Percentiles rank a stretch among this genome's conserved stretches.
These are phyloP conservation scores for Neoscelio sp. DNA, from an alignment of 2,888 invertebrate species.

Conservation along the genomic window DNA sequence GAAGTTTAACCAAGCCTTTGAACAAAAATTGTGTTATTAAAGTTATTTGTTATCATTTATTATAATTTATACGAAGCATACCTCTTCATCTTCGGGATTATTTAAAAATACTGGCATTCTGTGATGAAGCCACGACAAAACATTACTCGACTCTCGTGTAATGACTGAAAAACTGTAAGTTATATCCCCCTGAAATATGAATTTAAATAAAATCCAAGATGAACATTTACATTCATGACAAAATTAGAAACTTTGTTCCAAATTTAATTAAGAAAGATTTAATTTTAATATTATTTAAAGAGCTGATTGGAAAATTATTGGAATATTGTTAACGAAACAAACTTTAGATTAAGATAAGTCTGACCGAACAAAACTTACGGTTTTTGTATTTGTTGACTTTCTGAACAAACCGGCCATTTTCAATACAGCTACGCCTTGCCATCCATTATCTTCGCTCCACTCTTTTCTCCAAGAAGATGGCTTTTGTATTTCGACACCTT, in stretches of 20 bases:
- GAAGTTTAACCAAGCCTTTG: slow-evolving; percentile 88
- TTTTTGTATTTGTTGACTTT: slow-evolving; percentile 84
- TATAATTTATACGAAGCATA: no score
- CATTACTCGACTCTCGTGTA: slow-evolving; percentile 89
- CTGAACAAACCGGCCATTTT: slow-evolving; percentile 92
- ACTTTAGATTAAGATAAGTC: no score
- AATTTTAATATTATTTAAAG: no score
- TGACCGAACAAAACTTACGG: no score
- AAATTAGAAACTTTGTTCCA: no score
- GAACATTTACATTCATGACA: no score
- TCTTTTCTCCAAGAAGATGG: slow-evolving; percentile 84
- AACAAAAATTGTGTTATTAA: slow-evolving; percentile 3
- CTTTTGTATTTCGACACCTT: slow-evolving; percentile 85
- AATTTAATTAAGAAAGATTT: no score
- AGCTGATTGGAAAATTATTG: no score
- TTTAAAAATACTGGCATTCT: slow-evolving; percentile 92
- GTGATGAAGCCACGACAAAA: slow-evolving; percentile 90
- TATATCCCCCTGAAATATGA: slow-evolving; percentile 83
- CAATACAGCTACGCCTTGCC: slow-evolving; percentile 87
- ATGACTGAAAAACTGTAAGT: slow-evolving; percentile 91
- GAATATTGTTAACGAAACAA: no score
- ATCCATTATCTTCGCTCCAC: slow-evolving; percentile 84
- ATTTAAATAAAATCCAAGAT: slow-evolving; percentile 26
- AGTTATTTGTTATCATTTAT: neutral
- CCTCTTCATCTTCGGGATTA: slow-evolving; percentile 87